Base-by-base conservation (phyloP, 2,113 vertebrate species). In the Gila orcuttii region DNA sequence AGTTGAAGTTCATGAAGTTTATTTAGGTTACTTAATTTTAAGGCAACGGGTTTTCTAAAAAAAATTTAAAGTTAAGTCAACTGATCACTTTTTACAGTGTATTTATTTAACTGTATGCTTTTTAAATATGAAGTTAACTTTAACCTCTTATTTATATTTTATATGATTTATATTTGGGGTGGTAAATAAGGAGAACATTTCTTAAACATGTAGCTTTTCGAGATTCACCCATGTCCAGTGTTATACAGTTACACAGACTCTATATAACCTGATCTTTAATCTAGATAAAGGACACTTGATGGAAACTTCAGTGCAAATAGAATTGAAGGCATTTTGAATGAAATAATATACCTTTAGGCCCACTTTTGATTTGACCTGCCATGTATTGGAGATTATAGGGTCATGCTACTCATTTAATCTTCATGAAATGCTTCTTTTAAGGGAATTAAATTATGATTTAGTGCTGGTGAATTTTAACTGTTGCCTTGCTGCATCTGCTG, bases 351-450 rank as follows among this genome's bases (percentile, higher is more conserved):
- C 47, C 25, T 28, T 28, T 10, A 55, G 28, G 50, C n/a, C 3
- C 17, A 33, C 74, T 33, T 77, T 50, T 77, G 74, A 55, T 77
- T 36, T 77, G 25, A 55, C 17, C 25, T 50, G 0, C 25, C 0
- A 7, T 19, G 25, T 52, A n/a, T 8, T 77, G 74, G 15, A 33
- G 75, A 77, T 77, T 55, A 77, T 33, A 55, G 25, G 47, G 47
- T 33, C 25, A 77, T 52, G n/a, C 47, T 33, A 77, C 47, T 33
- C 75, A 77, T 55, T 55, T 33, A 77, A 55, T 77, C 75, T 77
- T 77, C 47, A 5, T 47, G 6, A 77, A 77, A 52, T 55, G 74
- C 47, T 77, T 55, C 19, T 31, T 77, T 31, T 52, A 55, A 6
- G 75, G 17, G 28, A 33, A 55, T 55, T 55, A 12, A 33, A 55